A percentile compares a stretch with the other conserved stretches of the same genome.
Conservation (phyloP, 35 echinoderm and acorn worm genomes). For the Ptychodera flava region DNA sequence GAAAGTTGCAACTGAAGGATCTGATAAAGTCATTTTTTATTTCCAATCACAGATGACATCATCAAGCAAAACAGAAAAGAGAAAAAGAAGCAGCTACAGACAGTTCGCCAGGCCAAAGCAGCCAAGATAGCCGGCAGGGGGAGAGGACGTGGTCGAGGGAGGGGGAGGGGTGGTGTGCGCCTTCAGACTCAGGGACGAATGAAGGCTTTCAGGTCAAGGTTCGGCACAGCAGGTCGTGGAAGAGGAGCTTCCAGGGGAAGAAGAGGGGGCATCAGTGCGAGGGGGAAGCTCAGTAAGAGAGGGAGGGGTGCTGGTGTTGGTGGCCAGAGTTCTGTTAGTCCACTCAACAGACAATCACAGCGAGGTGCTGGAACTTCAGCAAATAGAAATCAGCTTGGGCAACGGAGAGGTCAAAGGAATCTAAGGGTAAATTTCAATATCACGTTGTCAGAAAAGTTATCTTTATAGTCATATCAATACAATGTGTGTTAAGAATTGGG, state of each 20-base stretch:
- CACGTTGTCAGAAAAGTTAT: too few species aligned
- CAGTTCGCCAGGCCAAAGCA: background rate
- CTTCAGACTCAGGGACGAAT: background rate
- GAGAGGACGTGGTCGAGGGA: background rate
- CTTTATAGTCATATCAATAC: too few species aligned
- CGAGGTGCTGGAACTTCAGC: too few species aligned
- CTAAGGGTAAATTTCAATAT: too few species aligned
- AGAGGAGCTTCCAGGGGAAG: background rate
- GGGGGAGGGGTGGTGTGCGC: background rate
- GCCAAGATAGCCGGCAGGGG: background rate
- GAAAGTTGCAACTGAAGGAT: too few species aligned
- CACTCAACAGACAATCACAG: background rate
- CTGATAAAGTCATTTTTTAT: too few species aligned
- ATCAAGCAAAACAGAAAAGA: slow-evolving; percentile 1
- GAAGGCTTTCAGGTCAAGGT: background rate
- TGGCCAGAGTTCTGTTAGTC: background rate
- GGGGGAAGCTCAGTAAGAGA: too few species aligned
- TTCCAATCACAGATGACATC: background rate
- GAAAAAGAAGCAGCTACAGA: background rate
- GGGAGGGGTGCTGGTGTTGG: background rate
- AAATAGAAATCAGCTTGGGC: too few species aligned
- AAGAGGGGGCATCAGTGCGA: too few species aligned
- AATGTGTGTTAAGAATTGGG: too few species aligned
- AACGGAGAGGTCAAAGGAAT: too few species aligned
- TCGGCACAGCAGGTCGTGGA: background rate